Evolutionary conservation across 2,888 invertebrate species (phyloP).

Genomic region (Trilocha varians): DNA sequence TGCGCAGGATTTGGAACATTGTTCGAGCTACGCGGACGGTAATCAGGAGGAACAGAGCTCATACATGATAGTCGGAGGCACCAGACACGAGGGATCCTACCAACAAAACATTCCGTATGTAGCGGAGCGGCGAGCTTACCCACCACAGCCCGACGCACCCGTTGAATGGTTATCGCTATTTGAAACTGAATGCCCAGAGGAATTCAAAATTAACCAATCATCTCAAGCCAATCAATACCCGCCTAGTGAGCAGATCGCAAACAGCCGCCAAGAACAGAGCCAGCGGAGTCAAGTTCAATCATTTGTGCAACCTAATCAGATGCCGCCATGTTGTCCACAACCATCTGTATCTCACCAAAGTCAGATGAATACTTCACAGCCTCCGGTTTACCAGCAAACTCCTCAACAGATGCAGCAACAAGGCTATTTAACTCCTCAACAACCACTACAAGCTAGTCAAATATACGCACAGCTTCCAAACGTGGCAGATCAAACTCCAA

Average conservation of each 20-base stretch:
- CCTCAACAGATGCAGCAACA: slow-evolving; percentile 8
- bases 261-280: background rate
- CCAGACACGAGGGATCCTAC: slow-evolving; percentile 7
- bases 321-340: background rate
- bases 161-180: background rate
- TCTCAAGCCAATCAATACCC: background rate
- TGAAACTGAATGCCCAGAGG: background rate
- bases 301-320: background rate
- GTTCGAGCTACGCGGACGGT: slow-evolving; percentile 10
- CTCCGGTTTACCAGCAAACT: background rate
- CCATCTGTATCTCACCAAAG: background rate
- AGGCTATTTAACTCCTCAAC: slow-evolving; percentile 21
- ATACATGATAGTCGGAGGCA: slow-evolving; percentile 13
- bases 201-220: background rate
- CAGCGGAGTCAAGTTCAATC: background rate
- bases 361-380: background rate
- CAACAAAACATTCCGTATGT: background rate
- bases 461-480: too few species aligned
- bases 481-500: too few species aligned
- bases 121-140: background rate
- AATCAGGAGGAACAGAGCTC: slow-evolving; percentile 11
- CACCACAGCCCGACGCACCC: background rate
- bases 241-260: background rate
- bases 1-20: slow-evolving; percentile 21
- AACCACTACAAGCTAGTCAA: background rate